These are phyloP conservation scores for Archilochus colubris DNA, from an alignment of 2,113 vertebrate genomes.

Conservation along the genomic window DNA sequence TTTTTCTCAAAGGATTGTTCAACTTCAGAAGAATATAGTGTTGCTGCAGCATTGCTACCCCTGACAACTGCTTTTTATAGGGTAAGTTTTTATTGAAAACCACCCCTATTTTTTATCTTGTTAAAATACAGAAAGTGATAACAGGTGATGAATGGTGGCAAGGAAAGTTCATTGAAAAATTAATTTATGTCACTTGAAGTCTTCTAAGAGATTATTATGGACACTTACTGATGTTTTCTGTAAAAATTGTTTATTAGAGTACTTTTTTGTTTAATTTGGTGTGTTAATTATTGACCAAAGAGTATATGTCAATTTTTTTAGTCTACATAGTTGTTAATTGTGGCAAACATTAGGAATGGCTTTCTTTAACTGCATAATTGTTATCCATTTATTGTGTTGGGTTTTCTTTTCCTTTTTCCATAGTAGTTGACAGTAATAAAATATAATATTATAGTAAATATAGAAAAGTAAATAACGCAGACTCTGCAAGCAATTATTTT, in stretches of 20 bases:
- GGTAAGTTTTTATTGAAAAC: constrained; percentile 80
- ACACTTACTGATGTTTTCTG: neutral
- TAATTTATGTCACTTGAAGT: neutral
- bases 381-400: neutral
- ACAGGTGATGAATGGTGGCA: accelerated
- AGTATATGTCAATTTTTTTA: neutral
- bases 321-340: neutral
- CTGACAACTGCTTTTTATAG: constrained; percentile 94
- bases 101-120: neutral
- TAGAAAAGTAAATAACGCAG: neutral
- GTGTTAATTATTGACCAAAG: neutral
- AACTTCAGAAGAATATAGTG: constrained; percentile 91
- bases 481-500: neutral
- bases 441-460: neutral
- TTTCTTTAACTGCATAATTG: neutral
- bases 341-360: neutral
- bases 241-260: neutral
- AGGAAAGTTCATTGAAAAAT: neutral
- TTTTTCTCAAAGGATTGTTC: constrained; percentile 91
- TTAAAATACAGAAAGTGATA: neutral
- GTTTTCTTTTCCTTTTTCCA: neutral
- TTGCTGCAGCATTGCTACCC: constrained; percentile 92
- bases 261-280: neutral
- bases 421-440: neutral
- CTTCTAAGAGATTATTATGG: neutral